These are phyloP conservation scores for Zaprionus africanus DNA, from an alignment of 1,140 invertebrate species.

Conservation along the genomic window DNA sequence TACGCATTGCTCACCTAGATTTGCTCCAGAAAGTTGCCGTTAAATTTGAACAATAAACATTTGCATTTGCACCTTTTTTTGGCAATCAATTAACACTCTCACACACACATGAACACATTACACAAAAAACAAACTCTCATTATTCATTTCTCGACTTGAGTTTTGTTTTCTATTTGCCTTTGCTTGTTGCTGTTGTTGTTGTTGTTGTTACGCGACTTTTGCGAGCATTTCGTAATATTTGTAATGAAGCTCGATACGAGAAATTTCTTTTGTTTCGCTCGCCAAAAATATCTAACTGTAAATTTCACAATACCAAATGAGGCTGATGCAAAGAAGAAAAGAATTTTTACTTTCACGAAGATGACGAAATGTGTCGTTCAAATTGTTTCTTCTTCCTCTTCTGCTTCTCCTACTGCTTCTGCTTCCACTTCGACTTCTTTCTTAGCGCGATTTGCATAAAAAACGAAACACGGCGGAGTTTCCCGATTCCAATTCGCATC, in stretches of 20 bases:
- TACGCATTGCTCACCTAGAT: constrained; percentile 57
- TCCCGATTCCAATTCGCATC: constrained; percentile 14
- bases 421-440: neutral
- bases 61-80: constrained; percentile 48
- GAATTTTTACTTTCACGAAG: constrained; percentile 73
- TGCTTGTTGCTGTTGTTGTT: constrained; percentile 18
- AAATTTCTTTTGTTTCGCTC: constrained; percentile 44
- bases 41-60: constrained; percentile 55
- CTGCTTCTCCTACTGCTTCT: constrained; percentile 18
- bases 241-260: constrained; percentile 20
- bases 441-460: constrained; percentile 66
- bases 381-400: constrained; percentile 2
- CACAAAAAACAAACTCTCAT: constrained; percentile 27
- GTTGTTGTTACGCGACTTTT: constrained; percentile 49
- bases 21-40: constrained; percentile 64
- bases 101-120: constrained; percentile 18
- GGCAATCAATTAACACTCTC: constrained; percentile 70
- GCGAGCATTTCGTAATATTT: constrained; percentile 71
- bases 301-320: constrained; percentile 52
- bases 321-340: constrained; percentile 24
- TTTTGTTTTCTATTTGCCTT: constrained; percentile 48
- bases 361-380: constrained; percentile 38
- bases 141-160: constrained; percentile 56
- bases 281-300: constrained; percentile 33
- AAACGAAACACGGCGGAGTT: constrained; percentile 37